These are phyloP conservation scores for Bilobella aurantiaca DNA, from an alignment of 1,140 invertebrate species.

Conservation along the genomic window DNA sequence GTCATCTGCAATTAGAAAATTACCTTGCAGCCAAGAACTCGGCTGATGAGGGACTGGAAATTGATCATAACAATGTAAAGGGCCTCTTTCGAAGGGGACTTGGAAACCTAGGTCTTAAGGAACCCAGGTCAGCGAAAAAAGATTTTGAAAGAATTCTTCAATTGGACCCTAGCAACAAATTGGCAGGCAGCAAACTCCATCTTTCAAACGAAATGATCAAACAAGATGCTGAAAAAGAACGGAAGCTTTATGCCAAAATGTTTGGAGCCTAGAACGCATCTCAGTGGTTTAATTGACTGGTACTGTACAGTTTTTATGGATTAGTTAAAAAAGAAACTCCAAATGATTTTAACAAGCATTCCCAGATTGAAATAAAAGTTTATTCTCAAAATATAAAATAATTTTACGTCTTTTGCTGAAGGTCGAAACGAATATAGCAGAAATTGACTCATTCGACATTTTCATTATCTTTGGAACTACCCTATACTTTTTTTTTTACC, in stretches of 20 bases:
- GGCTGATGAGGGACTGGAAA: constrained; percentile 58
- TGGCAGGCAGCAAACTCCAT: constrained; percentile 65
- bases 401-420: too few relatives aligned
- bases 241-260: constrained; percentile 87
- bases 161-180: constrained; percentile 68
- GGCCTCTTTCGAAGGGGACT: constrained; percentile 78
- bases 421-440: background rate
- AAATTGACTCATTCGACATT: background rate
- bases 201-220: constrained; percentile 64
- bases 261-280: constrained; percentile 44
- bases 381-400: too few relatives aligned
- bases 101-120: constrained; percentile 62
- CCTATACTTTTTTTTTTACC: background rate
- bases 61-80: constrained; percentile 74
- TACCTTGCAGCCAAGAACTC: constrained; percentile 58
- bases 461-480: background rate
- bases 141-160: constrained; percentile 65
- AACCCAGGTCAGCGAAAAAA: constrained; percentile 62
- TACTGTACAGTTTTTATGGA: background rate
- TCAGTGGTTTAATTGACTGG: background rate
- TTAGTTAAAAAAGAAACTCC: background rate
- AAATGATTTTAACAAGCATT: too few relatives aligned
- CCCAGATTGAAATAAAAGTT: too few relatives aligned
- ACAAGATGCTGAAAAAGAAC: constrained; percentile 67
- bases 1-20: constrained; percentile 64